Evolutionary conservation across 2,113 vertebrate genomes (phyloP).

Genomic region (Eretmodus cyanostictus): DNA sequence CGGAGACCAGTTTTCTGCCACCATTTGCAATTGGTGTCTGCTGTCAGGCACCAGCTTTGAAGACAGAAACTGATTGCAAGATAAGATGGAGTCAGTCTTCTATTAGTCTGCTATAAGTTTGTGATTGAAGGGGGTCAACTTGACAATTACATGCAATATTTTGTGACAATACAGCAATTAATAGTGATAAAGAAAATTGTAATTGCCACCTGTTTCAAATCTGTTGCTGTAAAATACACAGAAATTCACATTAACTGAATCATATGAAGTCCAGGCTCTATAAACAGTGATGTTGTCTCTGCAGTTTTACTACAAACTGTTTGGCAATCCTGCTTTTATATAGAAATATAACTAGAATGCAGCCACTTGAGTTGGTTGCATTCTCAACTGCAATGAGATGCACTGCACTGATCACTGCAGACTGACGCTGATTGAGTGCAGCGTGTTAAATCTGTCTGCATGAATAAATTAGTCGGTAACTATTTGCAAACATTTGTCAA

Average conservation of each 20-base stretch:
- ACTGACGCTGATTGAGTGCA: background rate
- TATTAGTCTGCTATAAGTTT: background rate
- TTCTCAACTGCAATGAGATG: background rate
- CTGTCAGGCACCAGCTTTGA: background rate
- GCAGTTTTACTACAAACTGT: background rate
- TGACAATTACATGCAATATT: background rate
- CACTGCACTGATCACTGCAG: background rate
- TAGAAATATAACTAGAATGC: background rate
- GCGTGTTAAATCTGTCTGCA: background rate
- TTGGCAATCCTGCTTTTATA: background rate
- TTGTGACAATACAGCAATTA: background rate
- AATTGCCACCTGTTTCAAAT: background rate
- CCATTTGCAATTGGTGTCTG: background rate
- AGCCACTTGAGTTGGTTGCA: background rate
- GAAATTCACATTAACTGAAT: background rate
- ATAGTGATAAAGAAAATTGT: background rate
- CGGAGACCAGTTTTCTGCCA: rapidly evolving
- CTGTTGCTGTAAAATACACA: background rate
- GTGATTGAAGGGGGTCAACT: background rate
- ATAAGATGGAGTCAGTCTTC: background rate
- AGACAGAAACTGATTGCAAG: background rate
- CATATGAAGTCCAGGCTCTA: background rate
- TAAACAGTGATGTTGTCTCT: rapidly evolving
- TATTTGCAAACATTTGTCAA: background rate
- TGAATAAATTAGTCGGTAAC: background rate